phyloP scores from a whole-genome alignment of 30 jellyfish, hydroid and myxozoan genomes.

The Aurelia sp. region DNA sequence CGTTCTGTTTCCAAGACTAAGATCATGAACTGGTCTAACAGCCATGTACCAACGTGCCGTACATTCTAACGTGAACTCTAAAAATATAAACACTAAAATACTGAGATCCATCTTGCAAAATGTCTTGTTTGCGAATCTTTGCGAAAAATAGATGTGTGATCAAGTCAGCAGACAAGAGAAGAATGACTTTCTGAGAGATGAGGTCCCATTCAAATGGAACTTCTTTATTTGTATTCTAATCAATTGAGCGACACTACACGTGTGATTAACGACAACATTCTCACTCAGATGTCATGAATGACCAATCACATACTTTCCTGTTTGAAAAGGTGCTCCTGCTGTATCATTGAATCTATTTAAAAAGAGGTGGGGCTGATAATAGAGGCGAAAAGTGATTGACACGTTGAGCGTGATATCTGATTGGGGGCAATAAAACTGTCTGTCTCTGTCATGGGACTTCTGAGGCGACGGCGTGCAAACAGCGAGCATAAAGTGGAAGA shows the following conservation, averaged over 20 bases:
- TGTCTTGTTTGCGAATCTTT: neutral
- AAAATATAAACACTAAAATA: constrained; percentile 23
- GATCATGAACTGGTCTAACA: constrained; percentile 55
- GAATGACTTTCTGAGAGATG: constrained; percentile 22
- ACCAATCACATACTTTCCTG: constrained; percentile 60
- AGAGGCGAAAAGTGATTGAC: constrained; percentile 71
- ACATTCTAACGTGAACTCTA: constrained; percentile 30
- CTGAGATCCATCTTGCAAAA: constrained; percentile 39
- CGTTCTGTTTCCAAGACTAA: constrained; percentile 26
- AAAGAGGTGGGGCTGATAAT: constrained; percentile 63
- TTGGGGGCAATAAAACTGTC: constrained; percentile 71
- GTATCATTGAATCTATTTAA: constrained; percentile 48
- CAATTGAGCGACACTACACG: constrained; percentile 62
- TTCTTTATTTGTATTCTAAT: constrained; percentile 36
- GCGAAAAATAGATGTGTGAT: neutral
- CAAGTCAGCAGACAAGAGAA: constrained; percentile 11
- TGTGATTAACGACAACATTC: constrained; percentile 75
- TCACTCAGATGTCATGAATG: constrained; percentile 60
- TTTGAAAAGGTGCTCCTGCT: constrained; percentile 76
- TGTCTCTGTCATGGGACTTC: constrained; percentile 65
- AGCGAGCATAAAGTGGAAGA: neutral
- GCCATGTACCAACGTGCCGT: constrained; percentile 70
- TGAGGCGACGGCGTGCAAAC: constrained; percentile 5
- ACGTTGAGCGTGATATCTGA: constrained; percentile 61
- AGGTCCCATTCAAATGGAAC: constrained; percentile 23